Percentiles rank a stretch among this genome's conserved stretches.
phyloP scores from a whole-genome alignment of 2,888 invertebrate genomes.

The Galeopsomyia nigrocyanea region DNA sequence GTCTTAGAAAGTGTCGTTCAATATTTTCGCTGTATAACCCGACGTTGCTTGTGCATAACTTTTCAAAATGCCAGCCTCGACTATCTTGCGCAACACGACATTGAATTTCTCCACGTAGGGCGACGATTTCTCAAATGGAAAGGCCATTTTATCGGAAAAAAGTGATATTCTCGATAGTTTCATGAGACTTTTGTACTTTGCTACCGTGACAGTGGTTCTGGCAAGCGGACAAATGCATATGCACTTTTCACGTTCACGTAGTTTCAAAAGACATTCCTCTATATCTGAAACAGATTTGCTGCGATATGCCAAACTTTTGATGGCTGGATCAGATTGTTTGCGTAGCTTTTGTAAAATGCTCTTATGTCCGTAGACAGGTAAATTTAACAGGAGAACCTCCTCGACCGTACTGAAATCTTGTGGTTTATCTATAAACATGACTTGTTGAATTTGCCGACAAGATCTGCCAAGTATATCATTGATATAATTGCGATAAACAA shows the following conservation, averaged over 20 bases:
- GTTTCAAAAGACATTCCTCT: constrained; percentile 18
- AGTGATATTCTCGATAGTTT: background rate
- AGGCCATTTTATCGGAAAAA: background rate
- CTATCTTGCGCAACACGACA: constrained; percentile 11
- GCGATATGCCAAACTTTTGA: constrained; percentile 39
- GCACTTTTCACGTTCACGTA: background rate
- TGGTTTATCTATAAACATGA: too few relatives aligned
- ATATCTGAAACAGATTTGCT: constrained; percentile 38
- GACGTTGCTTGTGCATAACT: too few relatives aligned
- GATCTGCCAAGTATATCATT: too few relatives aligned
- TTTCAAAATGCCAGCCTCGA: background rate
- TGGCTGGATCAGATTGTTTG: constrained; percentile 15
- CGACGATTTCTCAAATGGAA: constrained; percentile 29
- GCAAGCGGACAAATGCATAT: background rate
- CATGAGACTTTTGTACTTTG: background rate
- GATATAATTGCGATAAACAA: too few relatives aligned
- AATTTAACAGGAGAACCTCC: too few relatives aligned
- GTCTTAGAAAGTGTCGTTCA: too few relatives aligned
- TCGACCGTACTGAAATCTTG: too few relatives aligned
- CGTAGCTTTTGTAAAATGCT: too few relatives aligned
- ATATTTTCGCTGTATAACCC: too few relatives aligned
- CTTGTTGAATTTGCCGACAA: too few relatives aligned
- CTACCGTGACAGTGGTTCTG: too few relatives aligned
- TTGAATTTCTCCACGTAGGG: constrained; percentile 38
- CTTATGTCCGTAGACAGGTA: too few relatives aligned